phyloP scores from a whole-genome alignment of 2,797 vertebrate species.

The Sebastes trivittatus region DNA sequence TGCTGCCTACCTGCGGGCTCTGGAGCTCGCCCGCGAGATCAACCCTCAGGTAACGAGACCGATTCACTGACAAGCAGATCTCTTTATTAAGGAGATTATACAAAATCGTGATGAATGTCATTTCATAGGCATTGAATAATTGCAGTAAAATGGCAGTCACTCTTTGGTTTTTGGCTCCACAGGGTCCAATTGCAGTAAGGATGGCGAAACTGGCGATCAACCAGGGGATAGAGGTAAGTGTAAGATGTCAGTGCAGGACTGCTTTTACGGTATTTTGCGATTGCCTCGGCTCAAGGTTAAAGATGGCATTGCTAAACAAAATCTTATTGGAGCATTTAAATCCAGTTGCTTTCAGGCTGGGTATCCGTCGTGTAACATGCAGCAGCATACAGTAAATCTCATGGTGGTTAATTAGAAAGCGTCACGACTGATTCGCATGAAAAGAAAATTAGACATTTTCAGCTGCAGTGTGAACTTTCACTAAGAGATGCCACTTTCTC shows the following conservation, averaged over 20 bases:
- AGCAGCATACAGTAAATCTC: background rate
- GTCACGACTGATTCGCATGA: background rate
- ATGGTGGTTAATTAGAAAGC: background rate
- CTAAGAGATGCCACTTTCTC: conserved; percentile 7
- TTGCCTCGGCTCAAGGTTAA: fast-evolving
- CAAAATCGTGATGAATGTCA: no score
- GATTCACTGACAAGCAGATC: background rate
- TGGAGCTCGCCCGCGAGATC: conserved; percentile 92
- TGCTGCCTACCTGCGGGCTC: conserved; percentile 91
- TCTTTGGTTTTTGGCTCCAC: conserved; percentile 32
- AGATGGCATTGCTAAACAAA: background rate
- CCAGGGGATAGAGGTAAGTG: conserved; percentile 95
- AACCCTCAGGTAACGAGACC: conserved; percentile 89
- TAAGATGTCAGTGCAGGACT: background rate
- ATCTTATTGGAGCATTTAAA: background rate
- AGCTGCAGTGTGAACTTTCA: background rate
- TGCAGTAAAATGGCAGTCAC: background rate
- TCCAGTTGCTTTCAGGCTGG: background rate
- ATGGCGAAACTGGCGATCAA: conserved; percentile 98
- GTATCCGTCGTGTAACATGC: background rate
- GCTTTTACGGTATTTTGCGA: background rate
- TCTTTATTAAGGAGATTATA: background rate
- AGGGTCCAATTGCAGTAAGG: conserved; percentile 97
- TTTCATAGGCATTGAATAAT: no score
- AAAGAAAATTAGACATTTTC: background rate